These are phyloP conservation scores for Parapristionchus giblindavisi DNA, from an alignment of 2,888 invertebrate genomes.

Conservation along the genomic window DNA sequence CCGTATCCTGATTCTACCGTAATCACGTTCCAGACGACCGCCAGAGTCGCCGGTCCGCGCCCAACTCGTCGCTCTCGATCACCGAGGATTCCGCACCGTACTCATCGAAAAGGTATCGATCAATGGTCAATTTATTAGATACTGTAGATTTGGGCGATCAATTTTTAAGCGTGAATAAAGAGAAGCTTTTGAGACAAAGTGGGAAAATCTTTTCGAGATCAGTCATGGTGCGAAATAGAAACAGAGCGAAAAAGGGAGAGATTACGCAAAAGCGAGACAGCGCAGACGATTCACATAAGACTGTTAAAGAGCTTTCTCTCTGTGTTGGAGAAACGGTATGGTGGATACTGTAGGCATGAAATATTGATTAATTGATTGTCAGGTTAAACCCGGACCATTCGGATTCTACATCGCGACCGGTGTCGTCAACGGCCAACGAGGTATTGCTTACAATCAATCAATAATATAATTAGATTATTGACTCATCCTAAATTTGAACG, in stretches of 20 bases:
- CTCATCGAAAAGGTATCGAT: constrained; percentile 53
- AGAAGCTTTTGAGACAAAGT: too few species aligned
- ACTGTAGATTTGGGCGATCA: too few species aligned
- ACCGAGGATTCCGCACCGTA: constrained; percentile 56
- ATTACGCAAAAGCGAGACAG: background rate
- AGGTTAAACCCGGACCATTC: constrained; percentile 59
- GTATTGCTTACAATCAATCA: constrained; percentile 44
- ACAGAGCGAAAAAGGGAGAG: background rate
- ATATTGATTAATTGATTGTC: too few species aligned
- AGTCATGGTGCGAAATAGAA: too few species aligned
- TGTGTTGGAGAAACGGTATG: too few species aligned
- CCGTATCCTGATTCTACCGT: background rate
- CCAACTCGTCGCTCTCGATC: constrained; percentile 55
- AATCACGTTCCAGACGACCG: background rate
- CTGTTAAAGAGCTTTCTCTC: too few species aligned
- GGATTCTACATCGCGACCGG: constrained; percentile 64
- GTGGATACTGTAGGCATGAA: too few species aligned
- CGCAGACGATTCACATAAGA: background rate
- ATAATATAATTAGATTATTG: too few species aligned
- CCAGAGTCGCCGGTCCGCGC: constrained; percentile 45
- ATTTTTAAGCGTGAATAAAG: too few species aligned
- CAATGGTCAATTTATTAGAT: too few species aligned
- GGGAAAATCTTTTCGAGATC: too few species aligned
- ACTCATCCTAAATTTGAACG: too few species aligned
- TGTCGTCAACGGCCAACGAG: constrained; percentile 56